Percentiles rank a stretch among this genome's conserved stretches.
These are phyloP conservation scores for Sarcophilus harrisii DNA, from an alignment of 2,797 vertebrate species.

Conservation along the genomic window DNA sequence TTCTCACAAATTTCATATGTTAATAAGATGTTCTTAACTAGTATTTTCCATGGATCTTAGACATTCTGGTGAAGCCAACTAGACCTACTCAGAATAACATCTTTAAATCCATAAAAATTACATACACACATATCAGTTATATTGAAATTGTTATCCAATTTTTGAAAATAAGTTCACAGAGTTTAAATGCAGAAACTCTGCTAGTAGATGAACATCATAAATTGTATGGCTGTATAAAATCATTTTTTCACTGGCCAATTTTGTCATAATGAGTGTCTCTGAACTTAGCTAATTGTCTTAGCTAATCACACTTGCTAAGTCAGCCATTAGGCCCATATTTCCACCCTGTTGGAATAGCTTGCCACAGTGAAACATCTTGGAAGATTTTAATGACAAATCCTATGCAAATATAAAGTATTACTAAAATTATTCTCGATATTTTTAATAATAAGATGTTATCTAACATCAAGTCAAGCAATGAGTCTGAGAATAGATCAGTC, in stretches of 20 bases:
- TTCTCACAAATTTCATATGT: neutral
- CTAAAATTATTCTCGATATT: neutral
- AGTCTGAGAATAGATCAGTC: neutral
- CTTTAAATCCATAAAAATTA: neutral
- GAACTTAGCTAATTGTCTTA: neutral
- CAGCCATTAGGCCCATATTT: neutral
- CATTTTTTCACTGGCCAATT: neutral
- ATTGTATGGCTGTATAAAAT: neutral
- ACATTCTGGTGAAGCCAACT: neutral
- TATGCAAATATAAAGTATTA: neutral
- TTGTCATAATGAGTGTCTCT: neutral
- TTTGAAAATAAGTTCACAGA: neutral
- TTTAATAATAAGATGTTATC: neutral
- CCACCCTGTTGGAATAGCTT: neutral
- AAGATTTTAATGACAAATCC: neutral
- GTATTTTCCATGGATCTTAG: neutral
- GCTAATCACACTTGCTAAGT: neutral
- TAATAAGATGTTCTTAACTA: neutral
- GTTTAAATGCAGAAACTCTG: neutral
- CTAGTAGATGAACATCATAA: neutral
- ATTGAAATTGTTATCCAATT: neutral
- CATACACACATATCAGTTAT: neutral
- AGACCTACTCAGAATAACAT: neutral
- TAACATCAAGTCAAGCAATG: neutral
- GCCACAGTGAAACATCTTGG: neutral